Conservation (phyloP, 1,140 invertebrate species). For the Drosophila cardini region DNA sequence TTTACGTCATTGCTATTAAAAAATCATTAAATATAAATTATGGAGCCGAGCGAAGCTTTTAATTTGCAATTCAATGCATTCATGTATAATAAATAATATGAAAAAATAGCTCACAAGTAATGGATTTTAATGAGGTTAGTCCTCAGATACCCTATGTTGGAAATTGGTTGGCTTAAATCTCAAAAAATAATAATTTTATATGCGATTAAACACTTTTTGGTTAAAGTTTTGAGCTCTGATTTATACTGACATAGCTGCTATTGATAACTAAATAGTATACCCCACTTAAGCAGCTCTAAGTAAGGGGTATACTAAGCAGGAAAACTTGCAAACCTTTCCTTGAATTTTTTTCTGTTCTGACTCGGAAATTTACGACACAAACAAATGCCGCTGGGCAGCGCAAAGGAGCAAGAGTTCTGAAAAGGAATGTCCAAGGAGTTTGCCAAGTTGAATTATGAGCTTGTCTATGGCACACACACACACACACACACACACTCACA, state of each 20-base stretch:
- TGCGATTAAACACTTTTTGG: too few species aligned
- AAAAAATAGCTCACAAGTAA: slow-evolving; percentile 19
- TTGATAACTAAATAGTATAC: background rate
- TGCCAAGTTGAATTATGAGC: slow-evolving; percentile 64
- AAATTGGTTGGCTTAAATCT: background rate
- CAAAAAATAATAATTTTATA: too few species aligned
- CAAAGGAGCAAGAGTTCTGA: background rate
- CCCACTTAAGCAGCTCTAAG: background rate
- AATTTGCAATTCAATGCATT: slow-evolving; percentile 65
- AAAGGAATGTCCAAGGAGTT: slow-evolving; percentile 46
- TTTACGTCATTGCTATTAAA: slow-evolving; percentile 48
- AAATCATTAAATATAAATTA: slow-evolving; percentile 65
- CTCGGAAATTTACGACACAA: slow-evolving; percentile 58
- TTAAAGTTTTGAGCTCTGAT: too few species aligned
- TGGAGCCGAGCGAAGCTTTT: slow-evolving; percentile 50
- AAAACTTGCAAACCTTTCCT: slow-evolving; percentile 37
- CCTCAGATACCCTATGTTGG: background rate
- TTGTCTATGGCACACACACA: slow-evolving; percentile 47
- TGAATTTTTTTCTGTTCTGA: slow-evolving; percentile 35
- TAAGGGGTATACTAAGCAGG: slow-evolving; percentile 18
- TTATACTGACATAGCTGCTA: too few species aligned
- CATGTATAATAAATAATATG: slow-evolving; percentile 36
- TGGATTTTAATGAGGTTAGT: background rate
- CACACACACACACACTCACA: slow-evolving; percentile 26
- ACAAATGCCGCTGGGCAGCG: slow-evolving; percentile 42